These are phyloP conservation scores for Pangasius mekongensis DNA, from an alignment of 2,797 vertebrate genomes.

Conservation along the genomic window DNA sequence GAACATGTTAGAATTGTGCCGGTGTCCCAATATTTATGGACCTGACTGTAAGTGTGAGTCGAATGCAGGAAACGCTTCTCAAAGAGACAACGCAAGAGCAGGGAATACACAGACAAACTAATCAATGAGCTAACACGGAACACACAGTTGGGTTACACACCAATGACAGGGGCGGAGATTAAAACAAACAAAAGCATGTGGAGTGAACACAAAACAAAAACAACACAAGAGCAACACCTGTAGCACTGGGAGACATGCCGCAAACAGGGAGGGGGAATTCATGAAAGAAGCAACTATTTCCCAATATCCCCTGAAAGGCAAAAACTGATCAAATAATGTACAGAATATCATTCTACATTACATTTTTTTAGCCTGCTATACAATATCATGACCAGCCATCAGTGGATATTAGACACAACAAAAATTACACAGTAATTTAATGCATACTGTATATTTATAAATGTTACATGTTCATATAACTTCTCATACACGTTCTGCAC, in stretches of 20 bases:
- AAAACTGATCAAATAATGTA: not conserved
- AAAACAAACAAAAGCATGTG: not conserved
- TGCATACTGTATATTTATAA: not conserved
- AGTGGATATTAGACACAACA: not conserved
- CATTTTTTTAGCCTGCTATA: not conserved
- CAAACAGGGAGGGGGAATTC: not conserved
- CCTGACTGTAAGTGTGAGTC: not conserved
- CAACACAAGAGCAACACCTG: not conserved
- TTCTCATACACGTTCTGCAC: not conserved
- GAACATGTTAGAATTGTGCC: too few species aligned
- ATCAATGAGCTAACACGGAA: not conserved
- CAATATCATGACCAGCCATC: not conserved
- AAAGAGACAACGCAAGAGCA: not conserved
- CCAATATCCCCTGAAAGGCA: not conserved
- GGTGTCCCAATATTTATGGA: too few species aligned
- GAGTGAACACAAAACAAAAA: not conserved
- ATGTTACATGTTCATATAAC: not conserved
- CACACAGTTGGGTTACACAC: not conserved
- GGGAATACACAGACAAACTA: not conserved
- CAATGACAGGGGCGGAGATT: not conserved
- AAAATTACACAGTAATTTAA: not conserved
- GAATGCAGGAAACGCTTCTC: not conserved
- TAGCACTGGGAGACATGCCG: not conserved
- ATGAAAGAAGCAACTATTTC: not conserved
- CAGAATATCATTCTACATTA: not conserved